Evolutionary conservation across 1,140 invertebrate species (phyloP), one percentile per base, ranked within the genome.

Genomic region (Brachystomella parvula): DNA sequence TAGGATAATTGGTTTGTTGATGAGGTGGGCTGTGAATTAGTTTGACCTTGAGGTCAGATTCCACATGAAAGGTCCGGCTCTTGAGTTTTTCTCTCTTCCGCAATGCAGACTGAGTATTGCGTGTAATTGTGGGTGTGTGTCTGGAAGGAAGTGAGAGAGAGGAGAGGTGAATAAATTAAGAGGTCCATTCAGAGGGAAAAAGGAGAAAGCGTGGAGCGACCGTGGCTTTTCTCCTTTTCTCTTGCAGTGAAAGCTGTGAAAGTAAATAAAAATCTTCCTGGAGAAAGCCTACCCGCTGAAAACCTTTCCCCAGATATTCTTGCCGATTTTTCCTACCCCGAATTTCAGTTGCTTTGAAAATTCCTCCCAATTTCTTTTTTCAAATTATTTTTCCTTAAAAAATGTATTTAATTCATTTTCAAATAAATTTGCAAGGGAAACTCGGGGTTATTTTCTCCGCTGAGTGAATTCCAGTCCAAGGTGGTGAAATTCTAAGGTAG

Each of bases 131-230:
- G 32, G 32, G 58, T 21, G 32, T 60, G 61, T 47, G 26, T 24
- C 35, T 49, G 24, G 35, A 31, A 33, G 58, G 28, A 60, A 33
- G 58, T 30, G 58, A 30, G 32, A 60, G 58, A 35, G 28, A 29
- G 24, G 32, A 60, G 58, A 35, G 28, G 61, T 29, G 47, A 49
- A 49, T 47, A 63, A 49, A 53, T 53, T 53, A 53, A 53, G 49
- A 53, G 49, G 12, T 24, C 49, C 49, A 53, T 53, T 53, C 9
- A 53, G 49, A 17, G 24, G 49, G n/a, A 39, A 6, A 19, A 39
- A 6, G 35, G 35, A 39, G 35, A 19, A 39, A 6, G 12, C 24
- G 6, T 53, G 49, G 49, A 15, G 49, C 9, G 49, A 26, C 49
- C 9, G 49, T 6, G 49, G 49, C 49, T 24, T 53, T 53, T 39